These are phyloP conservation scores for Morinoia aosen DNA, from an alignment of 2,888 invertebrate genomes.

Conservation along the genomic window DNA sequence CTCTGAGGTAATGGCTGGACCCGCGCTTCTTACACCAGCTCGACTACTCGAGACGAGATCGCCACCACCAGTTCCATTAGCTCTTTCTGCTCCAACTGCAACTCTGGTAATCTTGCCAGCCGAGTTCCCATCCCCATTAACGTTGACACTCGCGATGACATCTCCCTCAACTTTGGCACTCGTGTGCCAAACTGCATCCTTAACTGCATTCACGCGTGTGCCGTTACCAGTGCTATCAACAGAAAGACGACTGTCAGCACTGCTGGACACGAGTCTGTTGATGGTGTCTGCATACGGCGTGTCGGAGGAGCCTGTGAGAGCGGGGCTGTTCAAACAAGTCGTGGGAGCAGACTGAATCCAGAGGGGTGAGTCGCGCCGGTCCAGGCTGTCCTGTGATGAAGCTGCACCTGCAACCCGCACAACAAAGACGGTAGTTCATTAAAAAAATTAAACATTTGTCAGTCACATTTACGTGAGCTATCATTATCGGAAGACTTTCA, in stretches of 20 bases:
- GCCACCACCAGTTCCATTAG: no score
- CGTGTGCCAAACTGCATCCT: background rate
- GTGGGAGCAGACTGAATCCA: slow-evolving; percentile 76
- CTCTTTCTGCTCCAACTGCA: background rate
- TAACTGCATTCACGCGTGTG: background rate
- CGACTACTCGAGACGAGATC: background rate
- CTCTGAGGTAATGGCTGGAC: background rate
- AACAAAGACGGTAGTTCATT: background rate
- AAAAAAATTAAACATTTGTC: background rate
- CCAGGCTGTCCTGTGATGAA: slow-evolving; percentile 6
- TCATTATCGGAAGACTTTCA: no score
- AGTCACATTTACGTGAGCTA: no score
- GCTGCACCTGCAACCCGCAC: background rate
- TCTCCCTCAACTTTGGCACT: background rate
- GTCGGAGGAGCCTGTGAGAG: slow-evolving; percentile 50
- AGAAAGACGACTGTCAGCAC: background rate
- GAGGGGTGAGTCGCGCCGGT: background rate
- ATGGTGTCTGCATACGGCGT: slow-evolving; percentile 63
- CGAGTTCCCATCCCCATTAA: background rate
- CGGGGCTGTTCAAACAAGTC: slow-evolving; percentile 78
- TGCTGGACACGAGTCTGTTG: slow-evolving; percentile 50
- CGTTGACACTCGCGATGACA: background rate
- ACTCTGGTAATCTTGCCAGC: background rate
- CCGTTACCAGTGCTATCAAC: background rate
- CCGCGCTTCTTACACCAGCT: background rate